A percentile compares a stretch with the other conserved stretches of the same genome.
phyloP scores from a whole-genome alignment of 2,797 vertebrate species.

The Petrocephalus schoutedeni region DNA sequence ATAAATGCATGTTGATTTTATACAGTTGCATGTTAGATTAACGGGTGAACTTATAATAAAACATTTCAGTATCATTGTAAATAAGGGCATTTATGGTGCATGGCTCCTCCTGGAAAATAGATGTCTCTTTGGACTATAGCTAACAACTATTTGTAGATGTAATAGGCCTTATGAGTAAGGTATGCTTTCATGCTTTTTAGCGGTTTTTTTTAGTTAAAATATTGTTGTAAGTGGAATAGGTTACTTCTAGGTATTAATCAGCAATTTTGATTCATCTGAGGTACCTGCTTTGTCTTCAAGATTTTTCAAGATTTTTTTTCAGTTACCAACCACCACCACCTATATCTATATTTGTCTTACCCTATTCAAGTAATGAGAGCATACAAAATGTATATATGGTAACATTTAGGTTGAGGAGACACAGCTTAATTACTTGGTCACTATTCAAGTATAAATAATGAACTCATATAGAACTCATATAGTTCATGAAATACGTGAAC shows the following conservation, averaged over 20 bases:
- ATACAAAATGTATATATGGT: neutral
- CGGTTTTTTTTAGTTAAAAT: neutral
- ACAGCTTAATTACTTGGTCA: neutral
- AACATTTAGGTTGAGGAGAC: neutral
- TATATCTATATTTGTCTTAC: neutral
- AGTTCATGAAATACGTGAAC: neutral
- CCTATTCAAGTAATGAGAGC: neutral
- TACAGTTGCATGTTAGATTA: neutral
- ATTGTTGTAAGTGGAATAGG: neutral
- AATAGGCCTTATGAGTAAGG: neutral
- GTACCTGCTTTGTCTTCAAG: neutral
- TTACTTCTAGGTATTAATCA: neutral
- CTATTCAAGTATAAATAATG: neutral
- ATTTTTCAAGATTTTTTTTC: neutral
- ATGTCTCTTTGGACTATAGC: neutral
- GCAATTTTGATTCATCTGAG: neutral
- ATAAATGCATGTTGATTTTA: neutral
- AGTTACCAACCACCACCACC: neutral
- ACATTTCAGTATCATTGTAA: neutral
- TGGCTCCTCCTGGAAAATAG: neutral
- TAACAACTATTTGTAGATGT: neutral
- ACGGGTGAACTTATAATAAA: neutral
- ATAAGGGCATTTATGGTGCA: neutral
- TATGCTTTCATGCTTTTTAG: neutral
- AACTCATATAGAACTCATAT: neutral